Evolutionary conservation across 2,797 vertebrate species (phyloP), one percentile per base, ranked within the genome.

Genomic region (Chaunax sp.): DNA sequence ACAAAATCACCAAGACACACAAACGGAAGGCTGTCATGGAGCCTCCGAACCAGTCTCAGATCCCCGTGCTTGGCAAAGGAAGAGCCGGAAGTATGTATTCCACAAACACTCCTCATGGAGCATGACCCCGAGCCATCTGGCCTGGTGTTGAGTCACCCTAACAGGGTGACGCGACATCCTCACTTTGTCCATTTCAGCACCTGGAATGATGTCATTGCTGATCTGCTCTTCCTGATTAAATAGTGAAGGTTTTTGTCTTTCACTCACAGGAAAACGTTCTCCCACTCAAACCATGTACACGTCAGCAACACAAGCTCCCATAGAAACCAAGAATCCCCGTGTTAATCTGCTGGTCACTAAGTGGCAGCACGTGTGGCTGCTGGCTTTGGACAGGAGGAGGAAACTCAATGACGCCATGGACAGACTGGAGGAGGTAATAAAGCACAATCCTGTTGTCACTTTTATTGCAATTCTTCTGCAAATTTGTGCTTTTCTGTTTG

Each of bases 311-410:
- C 98, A 98, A 80, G 62, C 96, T 1, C 94, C 95, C 59, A 95
- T 99, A 0, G 97, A 99, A 89, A 98, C 96, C 50, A 99, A 99
- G 91, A 98, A 99, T 77, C 98, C 98, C 12, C 93, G 94, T 30
- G 95, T 98, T 14, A 99, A 99, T 90, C 94, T 99, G 77, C 87
- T 99, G 83, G 96, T 99, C 78, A 96, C 96, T 88, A 99, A 97
- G 86, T 99, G 98, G 98, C 98, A 99, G 86, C 98, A 99, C 49
- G 98, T 99, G 64, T 99, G 98, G 98, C 96, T 99, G 61, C 93
- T 99, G 19, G 97, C 98, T 0, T 77, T 99, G 92, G 98, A 99
- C 83, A 91, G 98, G 33, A 92, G 97, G 79, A 93, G 97, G 84
- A 99, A 97, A 80, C 96, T 99, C 56, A 99, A 99, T 0, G 98